Evolutionary conservation across 53 echinoderm and acorn worm species (phyloP).

Genomic region (Echinarachnius parma): DNA sequence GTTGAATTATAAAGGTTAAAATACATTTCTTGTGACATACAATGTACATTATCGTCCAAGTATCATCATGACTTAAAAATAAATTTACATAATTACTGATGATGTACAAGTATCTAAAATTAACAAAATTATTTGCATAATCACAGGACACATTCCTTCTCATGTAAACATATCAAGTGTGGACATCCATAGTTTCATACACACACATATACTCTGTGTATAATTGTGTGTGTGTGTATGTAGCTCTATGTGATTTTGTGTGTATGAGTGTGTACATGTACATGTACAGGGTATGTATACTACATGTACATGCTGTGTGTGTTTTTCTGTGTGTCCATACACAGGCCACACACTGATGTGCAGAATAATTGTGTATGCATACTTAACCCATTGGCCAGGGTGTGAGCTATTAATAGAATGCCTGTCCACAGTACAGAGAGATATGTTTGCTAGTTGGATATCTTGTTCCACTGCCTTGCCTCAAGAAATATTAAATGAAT

Average conservation of each 20-base stretch:
- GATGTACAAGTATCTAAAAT: too few relatives aligned
- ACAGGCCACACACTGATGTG: too few relatives aligned
- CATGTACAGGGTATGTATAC: slow-evolving; percentile 5
- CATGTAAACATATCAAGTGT: background rate
- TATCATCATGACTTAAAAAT: too few relatives aligned
- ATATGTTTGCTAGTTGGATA: slow-evolving; percentile 25
- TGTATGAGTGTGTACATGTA: background rate
- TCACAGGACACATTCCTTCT: too few relatives aligned
- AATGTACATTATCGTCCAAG: too few relatives aligned
- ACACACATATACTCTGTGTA: background rate
- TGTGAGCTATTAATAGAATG: slow-evolving; percentile 21
- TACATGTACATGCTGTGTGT: background rate
- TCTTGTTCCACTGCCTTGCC: slow-evolving; percentile 8
- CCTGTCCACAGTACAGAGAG: slow-evolving; percentile 21
- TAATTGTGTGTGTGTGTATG: background rate
- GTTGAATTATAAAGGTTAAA: too few relatives aligned
- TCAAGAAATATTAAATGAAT: background rate
- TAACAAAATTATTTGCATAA: too few relatives aligned
- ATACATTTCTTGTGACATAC: too few relatives aligned
- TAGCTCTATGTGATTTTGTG: background rate
- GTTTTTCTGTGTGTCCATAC: too few relatives aligned
- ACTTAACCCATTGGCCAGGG: slow-evolving; percentile 1
- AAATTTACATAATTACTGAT: too few relatives aligned
- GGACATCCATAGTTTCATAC: background rate
- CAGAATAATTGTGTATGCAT: too few relatives aligned